Conservation (phyloP, 2,113 vertebrate genomes). For the Cebidichthys violaceus region DNA sequence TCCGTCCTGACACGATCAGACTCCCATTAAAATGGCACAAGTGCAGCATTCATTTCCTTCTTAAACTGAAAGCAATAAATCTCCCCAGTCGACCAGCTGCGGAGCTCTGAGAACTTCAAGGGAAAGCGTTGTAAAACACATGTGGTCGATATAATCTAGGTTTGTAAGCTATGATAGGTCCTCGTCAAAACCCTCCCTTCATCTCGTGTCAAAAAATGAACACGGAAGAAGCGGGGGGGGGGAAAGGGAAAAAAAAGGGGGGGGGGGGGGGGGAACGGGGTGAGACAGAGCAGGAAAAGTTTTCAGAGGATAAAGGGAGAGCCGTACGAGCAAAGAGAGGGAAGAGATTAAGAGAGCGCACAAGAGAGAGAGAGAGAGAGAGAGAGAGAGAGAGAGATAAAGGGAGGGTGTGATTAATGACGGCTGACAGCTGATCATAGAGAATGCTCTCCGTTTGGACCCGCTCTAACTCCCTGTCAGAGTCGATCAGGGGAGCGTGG, state of each 20-base stretch:
- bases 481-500: slow-evolving; percentile 77
- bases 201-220: slow-evolving; percentile 62
- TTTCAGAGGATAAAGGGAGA: slow-evolving; percentile 53
- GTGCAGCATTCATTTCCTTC: slow-evolving; percentile 75
- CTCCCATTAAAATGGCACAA: slow-evolving; percentile 75
- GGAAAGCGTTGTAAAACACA: slow-evolving; percentile 71
- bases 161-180: slow-evolving; percentile 66
- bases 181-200: slow-evolving; percentile 59
- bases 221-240: slow-evolving; percentile 34
- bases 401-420: slow-evolving; percentile 80
- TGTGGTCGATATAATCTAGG: slow-evolving; percentile 66
- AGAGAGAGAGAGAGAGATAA: slow-evolving; percentile 74
- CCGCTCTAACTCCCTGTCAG: slow-evolving; percentile 78
- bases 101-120: slow-evolving; percentile 56
- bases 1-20: slow-evolving; percentile 66
- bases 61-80: slow-evolving; percentile 74
- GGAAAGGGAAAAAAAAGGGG: slow-evolving; percentile 26
- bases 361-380: slow-evolving; percentile 75
- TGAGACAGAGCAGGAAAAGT: slow-evolving; percentile 47
- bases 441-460: slow-evolving; percentile 80
- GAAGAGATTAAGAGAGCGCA: slow-evolving; percentile 67
- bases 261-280: neutral
- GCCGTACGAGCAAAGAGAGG: slow-evolving; percentile 62
- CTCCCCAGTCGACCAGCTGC: slow-evolving; percentile 65
- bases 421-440: slow-evolving; percentile 79